Conservation (phyloP, 1,140 invertebrate genomes). For the Pogonomyrmex barbatus region DNA sequence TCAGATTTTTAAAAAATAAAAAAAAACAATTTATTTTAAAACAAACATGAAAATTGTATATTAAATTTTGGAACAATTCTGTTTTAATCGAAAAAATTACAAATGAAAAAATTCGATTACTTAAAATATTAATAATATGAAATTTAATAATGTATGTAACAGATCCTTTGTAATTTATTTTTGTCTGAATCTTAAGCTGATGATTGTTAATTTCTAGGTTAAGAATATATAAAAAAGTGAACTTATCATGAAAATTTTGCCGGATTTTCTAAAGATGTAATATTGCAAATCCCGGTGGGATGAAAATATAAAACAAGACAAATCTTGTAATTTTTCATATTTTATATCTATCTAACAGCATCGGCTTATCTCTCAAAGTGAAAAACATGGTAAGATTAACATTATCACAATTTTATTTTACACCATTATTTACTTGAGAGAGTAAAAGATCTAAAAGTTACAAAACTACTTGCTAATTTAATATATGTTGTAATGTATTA, state of each 20-base stretch:
- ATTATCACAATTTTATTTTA: slow-evolving; percentile 49
- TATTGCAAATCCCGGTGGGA: not conserved
- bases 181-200: not conserved
- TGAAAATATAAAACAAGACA: slow-evolving; percentile 4
- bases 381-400: slow-evolving; percentile 36
- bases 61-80: not conserved
- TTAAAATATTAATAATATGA: too few relatives aligned
- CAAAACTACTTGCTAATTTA: slow-evolving; percentile 64
- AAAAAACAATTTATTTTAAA: not conserved
- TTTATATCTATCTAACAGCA: slow-evolving; percentile 18
- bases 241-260: not conserved
- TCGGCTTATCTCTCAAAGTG: slow-evolving; percentile 28
- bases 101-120: not conserved
- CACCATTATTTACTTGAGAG: slow-evolving; percentile 53
- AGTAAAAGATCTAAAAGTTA: slow-evolving; percentile 68
- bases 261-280: not conserved
- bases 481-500: not conserved
- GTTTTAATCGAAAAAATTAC: not conserved
- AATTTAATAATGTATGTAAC: not conserved
- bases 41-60: not conserved
- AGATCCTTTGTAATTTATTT: not conserved
- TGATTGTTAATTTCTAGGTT: not conserved
- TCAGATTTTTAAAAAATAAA: not conserved
- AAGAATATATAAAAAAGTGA: not conserved
- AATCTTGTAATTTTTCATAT: slow-evolving; percentile 10